These are phyloP conservation scores for Cataglyphis hispanica DNA, from an alignment of 1,140 invertebrate species.

Conservation along the genomic window DNA sequence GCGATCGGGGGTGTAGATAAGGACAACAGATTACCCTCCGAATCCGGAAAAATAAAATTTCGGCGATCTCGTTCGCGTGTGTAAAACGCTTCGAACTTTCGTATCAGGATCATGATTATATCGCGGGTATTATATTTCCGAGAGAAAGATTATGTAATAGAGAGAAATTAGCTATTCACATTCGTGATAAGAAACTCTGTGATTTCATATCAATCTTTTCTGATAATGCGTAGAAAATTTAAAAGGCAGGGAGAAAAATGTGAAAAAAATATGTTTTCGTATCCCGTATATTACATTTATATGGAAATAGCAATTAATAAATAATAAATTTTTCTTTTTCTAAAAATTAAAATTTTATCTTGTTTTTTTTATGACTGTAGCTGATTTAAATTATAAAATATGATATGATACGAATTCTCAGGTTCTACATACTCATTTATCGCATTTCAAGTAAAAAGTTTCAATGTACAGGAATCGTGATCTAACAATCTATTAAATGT, in stretches of 20 bases:
- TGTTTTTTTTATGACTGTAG: background rate
- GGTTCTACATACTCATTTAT: background rate
- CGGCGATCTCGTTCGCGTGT: background rate
- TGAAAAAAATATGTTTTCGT: background rate
- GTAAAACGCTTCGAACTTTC: background rate
- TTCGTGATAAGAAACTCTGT: background rate
- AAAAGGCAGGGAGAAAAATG: background rate
- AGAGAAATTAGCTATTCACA: background rate
- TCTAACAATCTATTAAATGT: background rate
- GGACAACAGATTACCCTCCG: background rate
- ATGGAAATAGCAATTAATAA: background rate
- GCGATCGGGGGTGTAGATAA: slow-evolving; percentile 24
- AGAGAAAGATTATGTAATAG: slow-evolving; percentile 5
- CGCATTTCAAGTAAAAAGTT: too few relatives aligned
- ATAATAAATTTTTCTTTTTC: background rate
- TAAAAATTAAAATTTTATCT: background rate
- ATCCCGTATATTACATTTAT: background rate
- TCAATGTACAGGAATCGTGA: background rate
- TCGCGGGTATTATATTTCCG: background rate
- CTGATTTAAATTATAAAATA: background rate
- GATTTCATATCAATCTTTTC: background rate
- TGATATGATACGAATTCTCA: background rate
- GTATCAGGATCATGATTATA: background rate
- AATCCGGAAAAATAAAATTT: slow-evolving; percentile 3
- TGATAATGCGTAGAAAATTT: background rate